Evolutionary conservation across 2,797 vertebrate species (phyloP).

Genomic region (Eulemur rubriventer): DNA sequence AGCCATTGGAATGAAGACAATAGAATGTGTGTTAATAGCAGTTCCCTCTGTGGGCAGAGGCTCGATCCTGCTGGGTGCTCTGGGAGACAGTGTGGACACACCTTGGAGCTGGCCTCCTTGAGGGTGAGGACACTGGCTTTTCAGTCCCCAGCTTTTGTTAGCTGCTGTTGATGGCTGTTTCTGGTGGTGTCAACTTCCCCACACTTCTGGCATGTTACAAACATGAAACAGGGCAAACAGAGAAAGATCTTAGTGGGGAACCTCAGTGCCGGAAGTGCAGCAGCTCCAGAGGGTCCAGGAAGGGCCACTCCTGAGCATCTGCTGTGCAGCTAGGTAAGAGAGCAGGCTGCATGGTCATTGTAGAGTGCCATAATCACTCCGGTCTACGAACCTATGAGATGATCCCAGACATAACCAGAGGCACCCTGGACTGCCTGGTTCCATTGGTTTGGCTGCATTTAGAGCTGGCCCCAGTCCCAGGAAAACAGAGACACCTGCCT

Average conservation of each 20-base stretch:
- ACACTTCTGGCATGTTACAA: neutral
- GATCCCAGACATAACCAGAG: no score
- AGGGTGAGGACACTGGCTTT: accelerated
- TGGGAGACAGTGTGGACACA: accelerated
- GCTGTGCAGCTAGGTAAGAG: neutral
- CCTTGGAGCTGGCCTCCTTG: neutral
- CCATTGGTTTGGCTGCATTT: no score
- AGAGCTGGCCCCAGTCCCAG: no score
- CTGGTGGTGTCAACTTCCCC: neutral
- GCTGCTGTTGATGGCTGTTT: neutral
- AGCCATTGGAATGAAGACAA: neutral
- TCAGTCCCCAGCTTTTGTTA: neutral
- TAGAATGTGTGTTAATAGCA: accelerated
- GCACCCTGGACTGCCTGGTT: neutral
- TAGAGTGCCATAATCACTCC: accelerated
- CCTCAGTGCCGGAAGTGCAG: neutral
- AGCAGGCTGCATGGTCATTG: neutral
- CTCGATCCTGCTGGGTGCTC: accelerated
- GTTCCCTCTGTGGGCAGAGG: accelerated
- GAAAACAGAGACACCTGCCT: neutral
- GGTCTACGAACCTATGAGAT: neutral
- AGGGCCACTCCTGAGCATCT: neutral
- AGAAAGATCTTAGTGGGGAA: neutral
- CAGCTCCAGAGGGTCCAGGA: neutral
- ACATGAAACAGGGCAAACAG: neutral